Evolutionary conservation across 2,888 invertebrate genomes (phyloP).

Genomic region (Neoaliturus tenellus): DNA sequence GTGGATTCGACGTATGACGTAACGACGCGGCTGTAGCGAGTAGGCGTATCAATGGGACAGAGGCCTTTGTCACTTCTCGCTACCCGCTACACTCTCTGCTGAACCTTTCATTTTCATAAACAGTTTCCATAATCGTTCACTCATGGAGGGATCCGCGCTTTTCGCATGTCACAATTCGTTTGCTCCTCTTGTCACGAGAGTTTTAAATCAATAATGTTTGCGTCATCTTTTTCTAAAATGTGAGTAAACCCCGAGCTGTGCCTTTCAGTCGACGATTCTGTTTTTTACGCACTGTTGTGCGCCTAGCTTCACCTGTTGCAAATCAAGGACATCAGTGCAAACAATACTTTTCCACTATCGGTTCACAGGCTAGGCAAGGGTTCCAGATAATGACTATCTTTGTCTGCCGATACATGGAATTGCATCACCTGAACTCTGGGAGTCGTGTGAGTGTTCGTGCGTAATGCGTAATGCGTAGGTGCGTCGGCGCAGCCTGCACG

Average conservation of each 20-base stretch:
- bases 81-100: neutral
- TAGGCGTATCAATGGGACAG: neutral
- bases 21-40: neutral
- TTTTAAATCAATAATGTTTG: neutral
- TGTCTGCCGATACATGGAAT: neutral
- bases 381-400: too few species aligned
- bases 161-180: neutral
- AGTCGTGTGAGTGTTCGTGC: too few species aligned
- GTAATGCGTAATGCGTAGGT: neutral
- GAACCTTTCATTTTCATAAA: slow-evolving; percentile 39
- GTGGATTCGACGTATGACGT: slow-evolving; percentile 27
- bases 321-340: too few species aligned
- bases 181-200: neutral
- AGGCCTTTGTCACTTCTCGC: neutral
- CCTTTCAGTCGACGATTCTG: too few species aligned
- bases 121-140: slow-evolving; percentile 19
- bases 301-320: too few species aligned
- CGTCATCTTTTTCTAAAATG: too few species aligned
- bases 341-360: too few species aligned
- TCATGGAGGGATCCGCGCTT: neutral
- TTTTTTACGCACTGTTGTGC: too few species aligned
- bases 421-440: neutral
- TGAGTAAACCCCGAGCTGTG: too few species aligned
- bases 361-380: too few species aligned
- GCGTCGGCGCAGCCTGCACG: neutral